Evolutionary conservation across 1,140 invertebrate species (phyloP), one percentile per base, ranked within the genome.

Genomic region (Nixonia krombeini): DNA sequence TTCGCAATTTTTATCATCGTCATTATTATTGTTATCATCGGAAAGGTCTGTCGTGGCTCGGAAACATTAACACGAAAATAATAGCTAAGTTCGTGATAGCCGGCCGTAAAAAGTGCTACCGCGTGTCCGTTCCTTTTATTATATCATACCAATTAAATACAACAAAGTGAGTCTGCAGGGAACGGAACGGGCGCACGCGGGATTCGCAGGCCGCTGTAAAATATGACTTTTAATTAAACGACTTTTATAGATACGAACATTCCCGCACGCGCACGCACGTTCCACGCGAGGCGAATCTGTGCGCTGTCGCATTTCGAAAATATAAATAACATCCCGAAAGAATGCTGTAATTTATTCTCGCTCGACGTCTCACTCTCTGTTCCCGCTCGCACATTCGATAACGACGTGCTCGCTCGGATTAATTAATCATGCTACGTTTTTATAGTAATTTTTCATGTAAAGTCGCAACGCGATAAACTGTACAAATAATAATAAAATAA

Each of bases 191-290:
- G 10, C 29, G 23, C 33, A n/a, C 40, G n/a, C n/a, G 21, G 16
- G 23, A 35, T 8, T 38, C 15, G n/a, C 15, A 17, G 15, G 16
- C 41, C 17, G 49, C 25, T 58, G 61, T 65, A 65, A 72, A 69
- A 72, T 69, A 72, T 62, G 70, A 65, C 59, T 72, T 72, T 72
- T 72, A 72, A 72, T 72, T 69, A 69, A 72, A 64, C 56, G 57
- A 72, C 47, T 68, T 72, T 72, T 72, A 69, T 65, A 65, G 70
- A 68, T 65, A 61, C 52, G 59, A 2, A 47, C 45, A 45, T 70
- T 50, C 26, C 37, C 40, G 23, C 49, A 35, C 47, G 45, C 40
- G 23, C 49, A 35, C 47, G 45, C 51, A 57, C 37, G 40, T 51
- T 44, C 28, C 45, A 61, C 23, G 37, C 37, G 28, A 65, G 53